Evolutionary conservation across 2,113 vertebrate species (phyloP).

Genomic region (Etia nguti): DNA sequence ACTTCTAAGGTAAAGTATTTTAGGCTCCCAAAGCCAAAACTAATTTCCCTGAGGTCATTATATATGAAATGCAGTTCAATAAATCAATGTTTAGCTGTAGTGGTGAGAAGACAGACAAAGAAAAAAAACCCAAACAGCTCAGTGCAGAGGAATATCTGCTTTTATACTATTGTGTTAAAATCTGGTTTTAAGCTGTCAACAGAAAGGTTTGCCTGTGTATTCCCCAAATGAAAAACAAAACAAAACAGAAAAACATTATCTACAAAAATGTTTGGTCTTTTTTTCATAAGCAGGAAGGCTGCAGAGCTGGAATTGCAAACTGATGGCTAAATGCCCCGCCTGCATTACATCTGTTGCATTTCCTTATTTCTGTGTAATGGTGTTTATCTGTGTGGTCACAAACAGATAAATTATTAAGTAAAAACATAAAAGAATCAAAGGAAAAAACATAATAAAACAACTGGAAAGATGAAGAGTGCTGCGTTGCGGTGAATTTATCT

Average conservation of each 20-base stretch:
- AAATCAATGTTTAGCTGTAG: constrained; percentile 2
- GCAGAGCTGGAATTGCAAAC: neutral
- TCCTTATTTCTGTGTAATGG: neutral
- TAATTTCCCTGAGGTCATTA: constrained; percentile 6
- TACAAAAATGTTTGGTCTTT: neutral
- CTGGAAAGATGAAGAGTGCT: neutral
- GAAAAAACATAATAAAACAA: neutral
- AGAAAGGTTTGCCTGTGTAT: neutral
- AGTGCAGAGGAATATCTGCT: neutral
- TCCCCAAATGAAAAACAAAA: neutral
- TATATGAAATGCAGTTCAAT: constrained; percentile 12
- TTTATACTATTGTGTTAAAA: neutral
- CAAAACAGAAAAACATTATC: neutral
- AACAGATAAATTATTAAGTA: neutral
- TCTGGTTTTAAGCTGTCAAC: neutral
- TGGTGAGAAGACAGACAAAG: neutral
- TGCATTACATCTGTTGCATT: neutral
- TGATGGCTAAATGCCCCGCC: neutral
- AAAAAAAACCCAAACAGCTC: neutral
- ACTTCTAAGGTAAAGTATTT: neutral
- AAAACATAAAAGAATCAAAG: neutral
- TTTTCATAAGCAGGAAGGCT: neutral
- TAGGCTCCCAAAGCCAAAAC: neutral
- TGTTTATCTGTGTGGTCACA: neutral
- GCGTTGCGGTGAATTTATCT: neutral